Evolutionary conservation across 2,797 vertebrate genomes (phyloP).

Genomic region (Benthosema pterotum): DNA sequence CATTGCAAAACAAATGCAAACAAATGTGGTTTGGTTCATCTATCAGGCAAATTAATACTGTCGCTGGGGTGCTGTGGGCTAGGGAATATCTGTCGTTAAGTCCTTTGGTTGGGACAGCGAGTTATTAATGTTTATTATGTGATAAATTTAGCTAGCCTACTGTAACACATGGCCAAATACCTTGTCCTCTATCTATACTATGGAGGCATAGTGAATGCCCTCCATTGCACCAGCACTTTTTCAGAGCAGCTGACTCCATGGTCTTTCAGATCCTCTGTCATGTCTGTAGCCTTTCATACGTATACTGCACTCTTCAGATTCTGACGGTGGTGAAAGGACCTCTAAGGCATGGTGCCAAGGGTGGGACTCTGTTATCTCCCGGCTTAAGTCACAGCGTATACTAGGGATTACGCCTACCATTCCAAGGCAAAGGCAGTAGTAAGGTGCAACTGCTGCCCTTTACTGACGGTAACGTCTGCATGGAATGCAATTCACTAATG

Average conservation of each 20-base stretch:
- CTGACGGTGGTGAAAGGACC: not conserved
- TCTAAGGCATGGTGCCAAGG: constrained; percentile 28
- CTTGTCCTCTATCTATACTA: not conserved
- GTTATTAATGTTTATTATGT: constrained; percentile 24
- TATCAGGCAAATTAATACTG: constrained; percentile 3
- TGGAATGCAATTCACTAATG: constrained; percentile 2
- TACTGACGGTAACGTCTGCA: constrained; percentile 42
- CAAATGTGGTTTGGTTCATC: not conserved
- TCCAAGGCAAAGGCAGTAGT: constrained; percentile 49
- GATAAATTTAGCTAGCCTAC: constrained; percentile 20
- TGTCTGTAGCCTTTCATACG: not conserved
- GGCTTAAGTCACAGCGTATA: constrained; percentile 25
- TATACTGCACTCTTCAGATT: constrained; percentile 4
- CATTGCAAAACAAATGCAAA: not conserved
- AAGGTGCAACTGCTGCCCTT: constrained; percentile 47
- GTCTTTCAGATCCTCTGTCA: constrained; percentile 33
- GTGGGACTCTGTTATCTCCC: constrained; percentile 43
- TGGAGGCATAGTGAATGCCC: constrained; percentile 35
- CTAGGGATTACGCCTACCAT: constrained; percentile 56
- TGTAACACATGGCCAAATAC: constrained; percentile 26
- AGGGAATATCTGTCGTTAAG: constrained; percentile 6
- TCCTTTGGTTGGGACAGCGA: constrained; percentile 15
- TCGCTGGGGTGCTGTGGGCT: constrained; percentile 11
- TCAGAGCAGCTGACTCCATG: constrained; percentile 49
- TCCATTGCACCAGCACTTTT: constrained; percentile 37